phyloP scores from a whole-genome alignment of 1,140 invertebrate genomes.

The Diabrotica virgifera region DNA sequence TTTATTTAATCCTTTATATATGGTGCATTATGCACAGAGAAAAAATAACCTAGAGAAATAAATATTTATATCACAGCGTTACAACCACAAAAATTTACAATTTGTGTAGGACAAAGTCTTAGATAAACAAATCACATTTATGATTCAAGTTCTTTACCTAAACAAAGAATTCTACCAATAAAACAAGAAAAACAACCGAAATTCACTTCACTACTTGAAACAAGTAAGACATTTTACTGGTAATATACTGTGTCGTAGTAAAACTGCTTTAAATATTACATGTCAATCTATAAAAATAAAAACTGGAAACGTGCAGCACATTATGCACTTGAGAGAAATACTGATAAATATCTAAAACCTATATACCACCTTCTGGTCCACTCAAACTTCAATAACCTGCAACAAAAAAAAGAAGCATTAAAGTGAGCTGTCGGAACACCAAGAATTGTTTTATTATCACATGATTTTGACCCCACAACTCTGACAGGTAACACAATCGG shows the following conservation, averaged over 20 bases:
- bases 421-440: too few species aligned
- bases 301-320: neutral
- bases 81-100: neutral
- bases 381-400: neutral
- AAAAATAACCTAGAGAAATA: neutral
- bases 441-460: too few species aligned
- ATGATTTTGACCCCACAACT: too few species aligned
- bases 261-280: neutral
- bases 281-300: neutral
- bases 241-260: neutral
- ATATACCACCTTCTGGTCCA: neutral
- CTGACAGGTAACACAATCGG: too few species aligned
- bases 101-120: neutral
- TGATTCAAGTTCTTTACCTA: neutral
- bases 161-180: neutral
- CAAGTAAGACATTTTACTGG: neutral
- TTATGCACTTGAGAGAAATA: neutral
- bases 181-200: neutral
- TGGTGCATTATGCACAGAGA: neutral
- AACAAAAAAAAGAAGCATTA: neutral
- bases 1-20: neutral
- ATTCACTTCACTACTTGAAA: neutral
- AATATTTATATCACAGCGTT: neutral
- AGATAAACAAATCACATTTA: neutral
- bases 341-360: constrained; percentile 3